Evolutionary conservation across 2,113 vertebrate species (phyloP).

Genomic region (Oreotragus oreotragus): DNA sequence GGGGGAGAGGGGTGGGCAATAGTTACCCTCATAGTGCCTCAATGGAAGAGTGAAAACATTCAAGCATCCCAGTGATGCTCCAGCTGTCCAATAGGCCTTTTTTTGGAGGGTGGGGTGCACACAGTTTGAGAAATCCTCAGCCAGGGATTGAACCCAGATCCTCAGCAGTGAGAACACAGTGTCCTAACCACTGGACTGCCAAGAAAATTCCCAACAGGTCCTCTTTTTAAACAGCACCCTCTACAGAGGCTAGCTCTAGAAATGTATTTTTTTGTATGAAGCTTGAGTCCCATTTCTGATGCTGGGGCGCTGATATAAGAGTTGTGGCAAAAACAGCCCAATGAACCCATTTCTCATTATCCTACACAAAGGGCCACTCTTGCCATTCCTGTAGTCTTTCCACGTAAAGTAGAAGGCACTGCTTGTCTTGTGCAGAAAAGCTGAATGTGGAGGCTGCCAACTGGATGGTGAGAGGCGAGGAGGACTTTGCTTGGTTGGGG

Average conservation of each 20-base stretch:
- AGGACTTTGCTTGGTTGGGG: conserved; percentile 83
- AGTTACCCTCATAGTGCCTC: neutral
- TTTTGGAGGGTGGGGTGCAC: fast-evolving
- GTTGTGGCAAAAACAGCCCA: neutral
- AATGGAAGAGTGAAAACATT: fast-evolving
- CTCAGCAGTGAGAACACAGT: neutral
- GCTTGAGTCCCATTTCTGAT: neutral
- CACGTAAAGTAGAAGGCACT: neutral
- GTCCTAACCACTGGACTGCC: neutral
- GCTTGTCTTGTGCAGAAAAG: conserved; percentile 60
- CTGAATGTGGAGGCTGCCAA: conserved; percentile 73
- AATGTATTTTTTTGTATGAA: neutral
- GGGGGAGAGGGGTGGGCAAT: fast-evolving
- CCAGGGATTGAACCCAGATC: neutral
- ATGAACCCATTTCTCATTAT: neutral
- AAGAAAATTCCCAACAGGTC: neutral
- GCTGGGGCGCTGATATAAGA: fast-evolving
- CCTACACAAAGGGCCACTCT: neutral
- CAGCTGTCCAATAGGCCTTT: neutral
- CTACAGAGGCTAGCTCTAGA: neutral
- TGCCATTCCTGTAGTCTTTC: neutral
- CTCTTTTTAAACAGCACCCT: neutral
- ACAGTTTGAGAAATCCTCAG: neutral
- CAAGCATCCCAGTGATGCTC: too few relatives aligned
- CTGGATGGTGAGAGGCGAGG: conserved; percentile 79